Evolutionary conservation across 1,140 invertebrate species (phyloP).

Genomic region (Drosophila melanogaster): Release_6_plus_ISO1_MT NC_004354.4:22487501-22488000

Average conservation of each 20-base stretch:
- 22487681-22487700: slow-evolving; percentile 95
- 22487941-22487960: no score
- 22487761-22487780: slow-evolving; percentile 88
- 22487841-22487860: background rate
- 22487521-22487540: slow-evolving; percentile 6
- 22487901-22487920: no score
- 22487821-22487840: background rate
- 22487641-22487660: background rate
- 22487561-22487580: slow-evolving; percentile 7
- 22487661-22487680: slow-evolving; percentile 92
- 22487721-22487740: slow-evolving; percentile 61
- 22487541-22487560: slow-evolving; percentile 1
- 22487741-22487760: slow-evolving; percentile 86
- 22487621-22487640: slow-evolving; percentile 22
- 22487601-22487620: slow-evolving; percentile 10
- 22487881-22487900: no score
- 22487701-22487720: slow-evolving; percentile 86
- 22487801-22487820: slow-evolving; percentile 8
- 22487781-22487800: slow-evolving; percentile 86
- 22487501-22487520: slow-evolving; percentile 14
- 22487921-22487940: no score
- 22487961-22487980: background rate
- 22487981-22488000: background rate
- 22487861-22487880: background rate
- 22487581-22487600: slow-evolving; percentile 11